These are phyloP conservation scores for Leptogaster cylindrica DNA, from an alignment of 2,888 invertebrate species.

Conservation along the genomic window DNA sequence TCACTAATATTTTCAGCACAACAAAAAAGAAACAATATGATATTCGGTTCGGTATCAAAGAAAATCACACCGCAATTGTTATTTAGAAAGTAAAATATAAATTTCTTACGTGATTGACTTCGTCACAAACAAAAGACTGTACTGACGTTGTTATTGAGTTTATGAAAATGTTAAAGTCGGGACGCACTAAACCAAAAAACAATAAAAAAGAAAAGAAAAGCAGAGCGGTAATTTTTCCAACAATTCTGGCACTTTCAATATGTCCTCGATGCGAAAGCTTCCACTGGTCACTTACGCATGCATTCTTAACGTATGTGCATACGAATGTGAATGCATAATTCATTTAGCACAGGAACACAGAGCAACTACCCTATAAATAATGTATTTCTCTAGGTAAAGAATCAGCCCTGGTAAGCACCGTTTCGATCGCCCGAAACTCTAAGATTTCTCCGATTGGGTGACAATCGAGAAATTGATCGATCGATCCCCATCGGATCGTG, in stretches of 20 bases:
- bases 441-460: slow-evolving; percentile 33
- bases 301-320: slow-evolving; percentile 34
- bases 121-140: too few species aligned
- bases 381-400: slow-evolving; percentile 32
- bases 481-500: slow-evolving; percentile 17
- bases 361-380: slow-evolving; percentile 32
- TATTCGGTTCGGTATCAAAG: too few species aligned
- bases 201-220: too few species aligned
- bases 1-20: too few species aligned
- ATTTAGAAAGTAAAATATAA: too few species aligned
- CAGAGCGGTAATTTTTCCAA: too few species aligned
- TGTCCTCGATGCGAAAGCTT: slow-evolving; percentile 25
- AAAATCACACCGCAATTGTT: too few species aligned
- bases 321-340: slow-evolving; percentile 31
- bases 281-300: slow-evolving; percentile 31
- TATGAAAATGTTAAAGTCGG: too few species aligned
- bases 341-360: slow-evolving; percentile 29
- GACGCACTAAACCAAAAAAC: too few species aligned
- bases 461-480: slow-evolving; percentile 36
- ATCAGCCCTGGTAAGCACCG: slow-evolving; percentile 1
- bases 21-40: too few species aligned
- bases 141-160: too few species aligned
- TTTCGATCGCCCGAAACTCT: slow-evolving; percentile 20
- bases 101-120: too few species aligned
- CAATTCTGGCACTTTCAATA: slow-evolving; percentile 26